Evolutionary conservation across 2,888 invertebrate species (phyloP).

Genomic region (Copidosoma aretas): DNA sequence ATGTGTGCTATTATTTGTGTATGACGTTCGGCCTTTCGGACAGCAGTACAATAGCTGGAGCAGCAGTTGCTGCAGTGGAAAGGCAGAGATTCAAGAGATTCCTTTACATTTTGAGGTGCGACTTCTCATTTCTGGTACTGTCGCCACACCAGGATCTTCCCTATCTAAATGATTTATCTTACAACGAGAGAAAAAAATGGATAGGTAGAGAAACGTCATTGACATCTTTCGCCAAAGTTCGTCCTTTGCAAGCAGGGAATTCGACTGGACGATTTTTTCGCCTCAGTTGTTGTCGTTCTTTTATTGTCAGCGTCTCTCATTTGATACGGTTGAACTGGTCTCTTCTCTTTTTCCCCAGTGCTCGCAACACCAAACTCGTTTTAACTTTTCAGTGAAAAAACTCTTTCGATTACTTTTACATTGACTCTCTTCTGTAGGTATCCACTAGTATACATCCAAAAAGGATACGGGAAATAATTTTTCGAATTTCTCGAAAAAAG

Average conservation of each 20-base stretch:
- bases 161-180: slow-evolving; percentile 58
- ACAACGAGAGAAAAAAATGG: slow-evolving; percentile 18
- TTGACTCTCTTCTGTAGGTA: background rate
- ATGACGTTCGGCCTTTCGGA: no score
- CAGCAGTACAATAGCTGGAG: background rate
- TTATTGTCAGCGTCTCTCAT: slow-evolving; percentile 11
- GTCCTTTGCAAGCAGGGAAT: background rate
- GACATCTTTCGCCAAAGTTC: no score
- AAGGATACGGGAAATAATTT: slow-evolving; percentile 38
- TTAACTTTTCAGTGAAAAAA: slow-evolving; percentile 34
- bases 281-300: slow-evolving; percentile 17
- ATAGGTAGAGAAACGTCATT: background rate
- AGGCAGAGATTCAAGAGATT: background rate
- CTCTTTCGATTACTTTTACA: background rate
- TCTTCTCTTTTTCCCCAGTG: slow-evolving; percentile 3
- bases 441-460: background rate
- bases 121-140: background rate
- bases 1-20: background rate
- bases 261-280: background rate
- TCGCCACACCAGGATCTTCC: slow-evolving; percentile 41
- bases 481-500: slow-evolving; percentile 39
- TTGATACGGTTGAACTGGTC: slow-evolving; percentile 31
- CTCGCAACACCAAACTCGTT: slow-evolving; percentile 40
- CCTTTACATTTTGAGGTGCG: background rate
- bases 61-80: background rate